phyloP scores from a whole-genome alignment of 1,140 invertebrate genomes.

The Phthorimaea operculella region DNA sequence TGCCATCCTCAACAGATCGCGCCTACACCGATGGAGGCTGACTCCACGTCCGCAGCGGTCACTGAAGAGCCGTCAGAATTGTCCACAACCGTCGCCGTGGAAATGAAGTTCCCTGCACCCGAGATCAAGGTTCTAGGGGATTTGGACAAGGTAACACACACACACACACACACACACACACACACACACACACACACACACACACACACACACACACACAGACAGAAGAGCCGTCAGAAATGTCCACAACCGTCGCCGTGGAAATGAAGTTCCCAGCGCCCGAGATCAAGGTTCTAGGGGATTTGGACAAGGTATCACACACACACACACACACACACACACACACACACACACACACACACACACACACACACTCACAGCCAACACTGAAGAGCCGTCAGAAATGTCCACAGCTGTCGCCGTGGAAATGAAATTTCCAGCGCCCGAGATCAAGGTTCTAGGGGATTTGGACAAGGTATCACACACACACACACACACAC shows the following conservation, averaged over 20 bases:
- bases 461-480: no score
- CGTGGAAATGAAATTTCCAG: constrained; percentile 41
- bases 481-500: no score
- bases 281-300: constrained; percentile 61
- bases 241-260: constrained; percentile 2
- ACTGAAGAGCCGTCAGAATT: constrained; percentile 10
- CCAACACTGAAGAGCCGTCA: constrained; percentile 9
- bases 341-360: no score
- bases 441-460: constrained; percentile 53
- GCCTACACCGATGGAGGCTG: no score
- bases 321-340: no score
- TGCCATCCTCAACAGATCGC: no score
- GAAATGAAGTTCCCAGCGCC: constrained; percentile 58
- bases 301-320: no score
- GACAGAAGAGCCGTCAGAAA: no score
- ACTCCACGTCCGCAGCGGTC: not conserved
- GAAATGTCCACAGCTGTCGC: not conserved
- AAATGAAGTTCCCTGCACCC: constrained; percentile 48
- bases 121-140: constrained; percentile 46
- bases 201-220: no score
- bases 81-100: not conserved
- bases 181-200: no score
- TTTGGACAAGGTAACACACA: no score
- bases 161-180: no score
- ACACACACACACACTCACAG: not conserved